Base-by-base conservation (phyloP, 2,888 invertebrate species). In the Marasmarcha lunaedactyla region DNA sequence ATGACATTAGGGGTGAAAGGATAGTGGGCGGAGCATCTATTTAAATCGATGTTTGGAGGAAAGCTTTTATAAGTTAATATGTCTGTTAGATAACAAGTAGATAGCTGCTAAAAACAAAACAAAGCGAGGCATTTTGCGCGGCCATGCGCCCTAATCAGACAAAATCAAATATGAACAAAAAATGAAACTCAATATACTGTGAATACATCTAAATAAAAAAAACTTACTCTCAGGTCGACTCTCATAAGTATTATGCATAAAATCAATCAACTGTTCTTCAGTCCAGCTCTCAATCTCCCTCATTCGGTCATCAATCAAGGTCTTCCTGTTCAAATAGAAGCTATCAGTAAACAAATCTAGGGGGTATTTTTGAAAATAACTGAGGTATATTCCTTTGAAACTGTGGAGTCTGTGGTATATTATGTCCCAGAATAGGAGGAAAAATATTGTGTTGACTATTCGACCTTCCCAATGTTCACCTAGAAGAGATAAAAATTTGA, bases 381-480 rank as follows among this genome's bases (percentile, higher is more conserved):
- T 86, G 34, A 91, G 73, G 65, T 92, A 94, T 9, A 87, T 77
- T 43, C 91, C 90, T 0, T 44, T 44, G 0, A 62, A 55, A 6
- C 57, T 59, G 0, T 83, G 73, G 1, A 76, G 70, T 37, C 81
- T 77, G 10, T 89, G 70, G 46, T 84, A 77, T 36, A 95, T 87
- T 1, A 93, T 87, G 48, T 94, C 90, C 93, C 94, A 95, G 66
- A 94, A 92, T 5, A 92, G 67, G 0, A 91, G 68, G 27, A 79
- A 81, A 63, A 90, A 90, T 41, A 93, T 61, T 0, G 87, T 85
- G 2, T 77, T 74, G 4, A 90, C 77, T 11, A 90, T 81, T 1
- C 85, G 70, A 1, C 91, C 90, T 64, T 93, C 93, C 56, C 89
- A 90, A 61, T 93, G 93, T n/a, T 87, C 70, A 9, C 89, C 89